Evolutionary conservation across 2,113 vertebrate species (phyloP), one percentile per base, ranked within the genome.

Genomic region (Oncorhynchus keta): DNA sequence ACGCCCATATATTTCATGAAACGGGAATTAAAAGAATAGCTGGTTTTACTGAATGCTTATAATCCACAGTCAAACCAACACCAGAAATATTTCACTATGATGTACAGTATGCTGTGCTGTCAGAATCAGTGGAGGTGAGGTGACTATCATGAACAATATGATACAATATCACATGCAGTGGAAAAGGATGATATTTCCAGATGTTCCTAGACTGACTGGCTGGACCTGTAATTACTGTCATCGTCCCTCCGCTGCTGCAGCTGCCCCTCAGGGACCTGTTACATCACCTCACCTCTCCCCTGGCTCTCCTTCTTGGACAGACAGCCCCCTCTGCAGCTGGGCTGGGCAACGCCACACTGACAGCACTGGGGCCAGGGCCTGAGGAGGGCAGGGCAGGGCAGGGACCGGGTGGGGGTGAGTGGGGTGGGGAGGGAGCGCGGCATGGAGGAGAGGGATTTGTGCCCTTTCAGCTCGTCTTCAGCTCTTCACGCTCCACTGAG

Each of bases 401-500:
- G 35, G 3, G 39, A 45, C 16, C 3, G 30, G 51, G 30, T 13
- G 57, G 72, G 70, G 73, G 59, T 30, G 68, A 57, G n/a, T 24
- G 62, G 24, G 73, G 70, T 48, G 22, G 49, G 35, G 57, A 22
- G 66, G 74, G 30, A 5, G 81, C 35, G 57, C 30, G 35, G 78
- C 81, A 78, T 80, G 66, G 80, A 45, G 79, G 83, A 81, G 82
- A 86, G 79, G 80, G 87, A 90, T 90, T 91, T 93, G 88, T 84
- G 81, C 87, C 90, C 93, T 93, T 93, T 95, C 89, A 93, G 94
- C 91, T 93, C 84, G 90, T 93, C 94, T 93, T 92, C 85, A 89
- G 92, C 91, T 94, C 89, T 94, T 94, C 94, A 95, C 87, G 93
- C 94, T 92, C 92, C 91, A 93, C 89, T 93, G 94, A 94, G 88